A percentile compares a stretch with the other conserved stretches of the same genome.
Evolutionary conservation across 2,888 invertebrate species (phyloP).

Genomic region (Mythimna pallens): DNA sequence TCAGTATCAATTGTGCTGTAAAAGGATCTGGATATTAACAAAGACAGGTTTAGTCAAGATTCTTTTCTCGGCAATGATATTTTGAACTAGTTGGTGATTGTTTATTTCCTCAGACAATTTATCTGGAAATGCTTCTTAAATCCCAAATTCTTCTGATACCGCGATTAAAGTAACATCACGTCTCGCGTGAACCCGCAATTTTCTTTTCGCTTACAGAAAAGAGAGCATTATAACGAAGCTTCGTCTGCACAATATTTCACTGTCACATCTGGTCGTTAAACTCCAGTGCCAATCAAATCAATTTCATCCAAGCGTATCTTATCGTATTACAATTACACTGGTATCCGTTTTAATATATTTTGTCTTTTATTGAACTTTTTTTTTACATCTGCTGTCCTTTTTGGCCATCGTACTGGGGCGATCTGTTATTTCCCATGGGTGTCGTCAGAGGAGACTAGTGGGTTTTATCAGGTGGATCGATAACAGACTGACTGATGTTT

Average conservation of each 20-base stretch:
- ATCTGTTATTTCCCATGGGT: constrained; percentile 44
- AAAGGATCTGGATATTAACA: constrained; percentile 37
- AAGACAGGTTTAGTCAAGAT: constrained; percentile 18
- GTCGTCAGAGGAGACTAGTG: constrained; percentile 18
- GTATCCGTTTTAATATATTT: constrained; percentile 45
- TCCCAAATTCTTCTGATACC: background rate
- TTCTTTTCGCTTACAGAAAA: constrained; percentile 19
- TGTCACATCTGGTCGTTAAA: constrained; percentile 54
- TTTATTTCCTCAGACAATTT: background rate
- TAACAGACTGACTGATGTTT: constrained; percentile 6
- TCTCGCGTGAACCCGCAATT: constrained; percentile 3
- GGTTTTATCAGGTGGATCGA: constrained; percentile 33
- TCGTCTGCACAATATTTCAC: constrained; percentile 36
- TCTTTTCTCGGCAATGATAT: background rate
- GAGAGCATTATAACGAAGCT: constrained; percentile 15
- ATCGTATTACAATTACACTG: constrained; percentile 46
- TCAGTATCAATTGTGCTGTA: constrained; percentile 39
- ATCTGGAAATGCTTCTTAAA: background rate
- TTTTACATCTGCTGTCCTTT: constrained; percentile 19
- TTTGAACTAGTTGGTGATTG: background rate
- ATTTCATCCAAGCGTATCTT: constrained; percentile 37
- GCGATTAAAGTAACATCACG: constrained; percentile 19
- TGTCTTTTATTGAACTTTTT: constrained; percentile 30
- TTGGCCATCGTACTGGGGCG: constrained; percentile 8
- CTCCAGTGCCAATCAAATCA: constrained; percentile 48